Evolutionary conservation across 2,797 vertebrate genomes (phyloP), one percentile per base, ranked within the genome.

Genomic region (Lepilemur ruficaudatus): DNA sequence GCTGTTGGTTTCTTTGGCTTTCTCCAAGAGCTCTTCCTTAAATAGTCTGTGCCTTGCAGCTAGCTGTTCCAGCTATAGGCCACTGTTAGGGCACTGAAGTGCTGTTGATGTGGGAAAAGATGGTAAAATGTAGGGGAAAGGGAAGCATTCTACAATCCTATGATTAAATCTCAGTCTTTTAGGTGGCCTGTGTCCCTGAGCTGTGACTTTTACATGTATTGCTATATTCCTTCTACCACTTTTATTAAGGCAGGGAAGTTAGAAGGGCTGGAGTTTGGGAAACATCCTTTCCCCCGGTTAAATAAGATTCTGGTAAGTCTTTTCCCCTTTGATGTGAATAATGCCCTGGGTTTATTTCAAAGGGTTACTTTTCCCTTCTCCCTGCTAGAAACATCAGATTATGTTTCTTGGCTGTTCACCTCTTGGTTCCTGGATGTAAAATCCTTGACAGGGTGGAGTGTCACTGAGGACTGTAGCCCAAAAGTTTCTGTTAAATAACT

Each of bases 61-160:
- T 22, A 15, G 52, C 25, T 22, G 22, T 55, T n/a, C 7, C 8
- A 22, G 15, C 30, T 41, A 2, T 55, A 25, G 12, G 20, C 30
- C 12, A 1, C 7, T 25, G 4, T 4, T 50, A 15, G 3, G 7
- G 4, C 7, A 0, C 5, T 28, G 8, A 17, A 52, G 52, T 9
- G 17, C 28, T 76, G 25, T 7, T 32, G 28, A 8, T 3, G 3
- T 11, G 6, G 4, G 32, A 65, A 65, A 65, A n/a, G 63, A 65
- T 22, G 38, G 22, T 43, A 8, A 32, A 4, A 9, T 7, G 5
- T 1, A 1, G 14, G n/a, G 17, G 4, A 70, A 30, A 30, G 7
- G 28, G 50, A 65, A 52, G 13, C 2, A 1, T 7, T 67, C 28
- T 59, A 4, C 23, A 65, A n/a, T 20, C 23, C 70, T 76, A 35